Percentiles rank a stretch among this genome's conserved stretches.
These are phyloP conservation scores for Nothobranchius furzeri DNA, from an alignment of 2,113 vertebrate species.

Conservation along the genomic window DNA sequence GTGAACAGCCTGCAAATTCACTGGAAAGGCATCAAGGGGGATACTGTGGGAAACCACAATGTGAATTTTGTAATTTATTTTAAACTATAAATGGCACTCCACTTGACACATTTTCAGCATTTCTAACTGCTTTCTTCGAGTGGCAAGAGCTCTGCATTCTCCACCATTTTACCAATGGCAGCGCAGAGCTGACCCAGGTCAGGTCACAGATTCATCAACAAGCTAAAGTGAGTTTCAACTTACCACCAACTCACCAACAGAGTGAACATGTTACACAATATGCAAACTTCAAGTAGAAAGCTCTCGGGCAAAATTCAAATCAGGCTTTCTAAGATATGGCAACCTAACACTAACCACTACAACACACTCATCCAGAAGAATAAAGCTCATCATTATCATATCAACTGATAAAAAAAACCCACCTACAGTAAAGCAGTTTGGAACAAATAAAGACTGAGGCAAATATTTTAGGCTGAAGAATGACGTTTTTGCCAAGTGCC, in stretches of 20 bases:
- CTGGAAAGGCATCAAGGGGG: not conserved
- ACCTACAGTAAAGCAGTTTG: not conserved
- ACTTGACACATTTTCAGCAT: too few species aligned
- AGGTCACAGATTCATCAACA: too few species aligned
- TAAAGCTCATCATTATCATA: not conserved
- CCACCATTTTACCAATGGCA: too few species aligned
- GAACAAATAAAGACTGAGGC: conserved; percentile 1
- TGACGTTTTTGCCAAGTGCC: not conserved
- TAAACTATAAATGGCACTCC: too few species aligned
- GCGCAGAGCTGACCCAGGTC: too few species aligned
- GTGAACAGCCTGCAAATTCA: not conserved
- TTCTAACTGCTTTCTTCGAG: too few species aligned
- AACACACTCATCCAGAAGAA: not conserved
- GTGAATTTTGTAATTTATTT: too few species aligned
- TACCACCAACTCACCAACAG: too few species aligned
- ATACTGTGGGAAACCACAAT: not conserved
- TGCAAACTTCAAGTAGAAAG: not conserved
- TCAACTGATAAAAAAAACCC: not conserved
- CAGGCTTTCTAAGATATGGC: not conserved
- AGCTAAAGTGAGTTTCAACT: too few species aligned
- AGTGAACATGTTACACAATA: not conserved
- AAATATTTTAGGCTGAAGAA: conserved; percentile 4
- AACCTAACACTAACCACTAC: not conserved
- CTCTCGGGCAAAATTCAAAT: not conserved
- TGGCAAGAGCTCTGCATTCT: too few species aligned